These are phyloP conservation scores for Yoshiicerus persimilis DNA, from an alignment of 1,140 invertebrate species.

Conservation along the genomic window DNA sequence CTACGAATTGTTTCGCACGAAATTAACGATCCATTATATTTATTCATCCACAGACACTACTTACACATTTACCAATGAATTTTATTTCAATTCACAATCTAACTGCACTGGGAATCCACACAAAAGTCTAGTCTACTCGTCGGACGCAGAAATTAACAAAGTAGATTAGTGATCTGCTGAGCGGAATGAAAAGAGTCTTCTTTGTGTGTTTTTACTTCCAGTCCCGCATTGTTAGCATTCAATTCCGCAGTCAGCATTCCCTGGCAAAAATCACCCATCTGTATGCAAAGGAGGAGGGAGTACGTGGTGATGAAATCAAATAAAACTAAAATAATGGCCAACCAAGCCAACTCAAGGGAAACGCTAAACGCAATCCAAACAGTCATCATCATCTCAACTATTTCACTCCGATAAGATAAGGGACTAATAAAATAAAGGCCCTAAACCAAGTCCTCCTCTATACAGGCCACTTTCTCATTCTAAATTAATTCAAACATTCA, in stretches of 20 bases:
- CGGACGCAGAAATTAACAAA: not conserved
- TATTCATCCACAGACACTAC: not conserved
- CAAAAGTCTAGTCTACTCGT: not conserved
- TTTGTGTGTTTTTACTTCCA: not conserved
- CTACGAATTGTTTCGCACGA: conserved; percentile 18
- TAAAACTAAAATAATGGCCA: conserved; percentile 24
- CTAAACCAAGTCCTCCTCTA: not conserved
- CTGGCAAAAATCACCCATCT: conserved; percentile 8
- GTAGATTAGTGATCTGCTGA: not conserved
- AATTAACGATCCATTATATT: conserved; percentile 23
- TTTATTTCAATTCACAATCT: not conserved
- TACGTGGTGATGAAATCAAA: conserved; percentile 27
- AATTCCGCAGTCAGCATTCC: not conserved
- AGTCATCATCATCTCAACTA: not conserved
- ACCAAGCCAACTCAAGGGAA: not conserved
- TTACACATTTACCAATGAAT: not conserved
- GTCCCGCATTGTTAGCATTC: not conserved
- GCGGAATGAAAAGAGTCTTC: not conserved
- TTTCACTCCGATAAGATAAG: not conserved
- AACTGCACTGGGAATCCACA: no score
- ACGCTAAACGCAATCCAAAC: not conserved
- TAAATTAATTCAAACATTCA: not conserved
- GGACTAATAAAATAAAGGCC: not conserved
- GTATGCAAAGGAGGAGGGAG: conserved; percentile 11
- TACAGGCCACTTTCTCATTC: not conserved